phyloP scores from a whole-genome alignment of 2,797 vertebrate genomes.

The Neoniphon sammara region DNA sequence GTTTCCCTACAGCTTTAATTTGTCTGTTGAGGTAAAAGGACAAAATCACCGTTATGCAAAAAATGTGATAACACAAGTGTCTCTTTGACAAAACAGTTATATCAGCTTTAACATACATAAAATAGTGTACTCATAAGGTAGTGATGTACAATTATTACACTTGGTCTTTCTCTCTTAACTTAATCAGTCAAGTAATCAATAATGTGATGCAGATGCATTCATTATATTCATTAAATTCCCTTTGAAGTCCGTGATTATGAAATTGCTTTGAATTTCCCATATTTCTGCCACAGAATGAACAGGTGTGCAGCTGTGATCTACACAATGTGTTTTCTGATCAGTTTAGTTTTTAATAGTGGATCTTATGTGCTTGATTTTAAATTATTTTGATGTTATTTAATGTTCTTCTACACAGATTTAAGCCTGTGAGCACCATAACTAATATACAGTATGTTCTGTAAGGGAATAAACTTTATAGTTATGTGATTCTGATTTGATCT shows the following conservation, averaged over 20 bases:
- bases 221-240: constrained; percentile 1
- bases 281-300: constrained; percentile 19
- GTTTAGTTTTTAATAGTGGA: constrained; percentile 27
- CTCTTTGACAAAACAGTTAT: constrained; percentile 4
- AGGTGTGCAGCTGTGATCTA: constrained; percentile 5
- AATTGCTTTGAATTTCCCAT: constrained; percentile 11
- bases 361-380: constrained; percentile 41
- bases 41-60: constrained; percentile 2
- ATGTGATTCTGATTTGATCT: constrained; percentile 15
- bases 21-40: neutral
- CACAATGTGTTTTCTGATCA: constrained; percentile 15
- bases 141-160: neutral
- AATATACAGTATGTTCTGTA: constrained; percentile 25
- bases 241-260: neutral
- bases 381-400: constrained; percentile 44
- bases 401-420: constrained; percentile 34
- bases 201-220: neutral
- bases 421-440: constrained; percentile 16
- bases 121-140: neutral
- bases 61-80: constrained; percentile 14
- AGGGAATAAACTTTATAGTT: constrained; percentile 31
- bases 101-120: neutral
- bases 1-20: neutral
- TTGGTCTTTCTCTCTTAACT: constrained; percentile 24
- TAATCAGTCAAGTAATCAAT: constrained; percentile 27